Evolutionary conservation across 2,113 vertebrate genomes (phyloP).

Genomic region (Leptocoma aspasia): DNA sequence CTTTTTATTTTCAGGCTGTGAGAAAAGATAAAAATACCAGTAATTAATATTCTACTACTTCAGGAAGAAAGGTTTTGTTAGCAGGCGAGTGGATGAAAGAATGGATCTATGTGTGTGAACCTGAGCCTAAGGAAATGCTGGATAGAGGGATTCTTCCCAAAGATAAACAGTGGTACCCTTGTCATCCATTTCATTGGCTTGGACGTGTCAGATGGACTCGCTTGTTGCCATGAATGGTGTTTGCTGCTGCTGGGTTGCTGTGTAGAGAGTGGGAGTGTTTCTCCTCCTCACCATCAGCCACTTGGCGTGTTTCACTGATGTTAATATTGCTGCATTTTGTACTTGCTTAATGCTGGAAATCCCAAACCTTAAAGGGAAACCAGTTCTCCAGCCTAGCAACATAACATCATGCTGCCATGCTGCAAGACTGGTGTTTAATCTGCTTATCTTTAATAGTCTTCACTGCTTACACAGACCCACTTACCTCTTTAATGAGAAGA

Average conservation of each 20-base stretch:
- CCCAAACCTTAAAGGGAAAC: neutral
- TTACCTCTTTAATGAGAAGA: slow-evolving; percentile 65
- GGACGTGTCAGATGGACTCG: neutral
- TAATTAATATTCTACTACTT: neutral
- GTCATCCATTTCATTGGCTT: neutral
- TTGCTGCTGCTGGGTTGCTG: neutral
- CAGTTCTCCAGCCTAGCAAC: slow-evolving; percentile 21
- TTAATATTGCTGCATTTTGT: neutral
- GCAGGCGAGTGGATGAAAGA: neutral
- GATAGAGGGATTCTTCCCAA: neutral
- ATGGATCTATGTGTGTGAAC: neutral
- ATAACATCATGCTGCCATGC: neutral
- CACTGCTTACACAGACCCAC: slow-evolving; percentile 46
- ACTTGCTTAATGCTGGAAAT: neutral
- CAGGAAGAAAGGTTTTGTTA: neutral
- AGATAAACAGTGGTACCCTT: neutral
- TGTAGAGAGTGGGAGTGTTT: neutral
- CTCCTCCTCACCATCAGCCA: neutral
- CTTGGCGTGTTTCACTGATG: neutral
- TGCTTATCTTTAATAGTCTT: slow-evolving; percentile 55
- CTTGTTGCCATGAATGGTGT: neutral
- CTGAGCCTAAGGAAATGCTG: neutral
- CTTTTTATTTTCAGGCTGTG: slow-evolving; percentile 2
- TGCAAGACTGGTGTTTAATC: slow-evolving; percentile 53
- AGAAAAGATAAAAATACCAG: neutral